These are phyloP conservation scores for Bemisia tabaci DNA, from an alignment of 1,140 invertebrate species.

Conservation along the genomic window DNA sequence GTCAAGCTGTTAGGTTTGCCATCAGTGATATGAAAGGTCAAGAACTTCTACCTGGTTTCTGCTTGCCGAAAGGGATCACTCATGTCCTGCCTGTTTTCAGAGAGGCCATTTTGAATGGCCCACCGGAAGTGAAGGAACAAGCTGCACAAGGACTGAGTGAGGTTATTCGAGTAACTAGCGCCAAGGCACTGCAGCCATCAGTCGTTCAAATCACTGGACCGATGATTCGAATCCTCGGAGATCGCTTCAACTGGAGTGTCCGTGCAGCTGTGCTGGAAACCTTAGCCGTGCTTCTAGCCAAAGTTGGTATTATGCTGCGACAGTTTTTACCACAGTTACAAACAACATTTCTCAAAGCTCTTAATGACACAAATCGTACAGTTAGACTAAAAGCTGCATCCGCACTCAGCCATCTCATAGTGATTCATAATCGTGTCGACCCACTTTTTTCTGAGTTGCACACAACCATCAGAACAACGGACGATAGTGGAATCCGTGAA, in stretches of 20 bases:
- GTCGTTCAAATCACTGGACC: slow-evolving; percentile 96
- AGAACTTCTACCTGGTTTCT: slow-evolving; percentile 81
- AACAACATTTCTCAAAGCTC: slow-evolving; percentile 90
- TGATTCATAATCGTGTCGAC: slow-evolving; percentile 77
- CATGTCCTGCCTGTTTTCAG: slow-evolving; percentile 89
- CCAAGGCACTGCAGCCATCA: slow-evolving; percentile 77
- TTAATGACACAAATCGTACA: slow-evolving; percentile 73
- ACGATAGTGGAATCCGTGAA: slow-evolving; percentile 72
- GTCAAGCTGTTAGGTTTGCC: slow-evolving; percentile 81
- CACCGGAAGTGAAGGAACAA: slow-evolving; percentile 87
- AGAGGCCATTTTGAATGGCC: slow-evolving; percentile 88
- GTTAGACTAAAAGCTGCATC: slow-evolving; percentile 80
- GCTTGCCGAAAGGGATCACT: slow-evolving; percentile 71
- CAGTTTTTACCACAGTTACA: slow-evolving; percentile 97
- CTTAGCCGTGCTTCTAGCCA: slow-evolving; percentile 75
- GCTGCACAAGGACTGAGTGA: slow-evolving; percentile 89
- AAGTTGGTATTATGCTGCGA: slow-evolving; percentile 84
- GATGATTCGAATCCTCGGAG: slow-evolving; percentile 91
- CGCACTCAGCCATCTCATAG: slow-evolving; percentile 75
- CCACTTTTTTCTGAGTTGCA: slow-evolving; percentile 84
- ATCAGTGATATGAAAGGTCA: slow-evolving; percentile 70
- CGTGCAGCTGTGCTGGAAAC: slow-evolving; percentile 94
- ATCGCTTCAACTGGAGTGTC: slow-evolving; percentile 82
- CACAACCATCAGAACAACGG: slow-evolving; percentile 65
- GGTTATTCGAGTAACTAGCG: slow-evolving; percentile 73